Conservation (phyloP, 2,113 vertebrate genomes). For the Oceanodroma tethys region DNA sequence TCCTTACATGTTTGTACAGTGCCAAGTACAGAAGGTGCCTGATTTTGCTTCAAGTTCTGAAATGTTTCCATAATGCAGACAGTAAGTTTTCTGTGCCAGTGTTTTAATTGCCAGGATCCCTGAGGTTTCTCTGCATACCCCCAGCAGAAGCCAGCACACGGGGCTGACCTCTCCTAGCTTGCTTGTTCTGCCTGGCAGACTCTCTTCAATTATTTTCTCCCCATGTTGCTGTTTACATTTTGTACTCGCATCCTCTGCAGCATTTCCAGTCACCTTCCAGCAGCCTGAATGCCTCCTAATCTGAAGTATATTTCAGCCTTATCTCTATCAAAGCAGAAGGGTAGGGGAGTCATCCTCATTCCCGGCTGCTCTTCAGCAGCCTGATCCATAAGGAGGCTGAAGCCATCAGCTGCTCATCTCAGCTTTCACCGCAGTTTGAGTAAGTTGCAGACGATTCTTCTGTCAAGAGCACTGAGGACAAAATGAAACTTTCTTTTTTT, state of each 20-base stretch:
- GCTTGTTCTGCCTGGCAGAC: background rate
- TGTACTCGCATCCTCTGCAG: background rate
- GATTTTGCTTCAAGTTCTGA: background rate
- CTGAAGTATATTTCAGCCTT: constrained; percentile 18
- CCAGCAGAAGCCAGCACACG: background rate
- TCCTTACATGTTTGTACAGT: background rate
- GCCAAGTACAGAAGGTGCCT: constrained; percentile 19
- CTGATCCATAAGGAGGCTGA: background rate
- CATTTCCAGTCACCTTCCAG: background rate
- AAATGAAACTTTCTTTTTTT: background rate
- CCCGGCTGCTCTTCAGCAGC: background rate
- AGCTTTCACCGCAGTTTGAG: background rate
- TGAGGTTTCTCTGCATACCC: background rate
- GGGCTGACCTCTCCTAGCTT: background rate
- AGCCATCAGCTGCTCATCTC: background rate
- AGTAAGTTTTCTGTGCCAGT: background rate
- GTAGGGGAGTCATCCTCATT: background rate
- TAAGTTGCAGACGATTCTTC: background rate
- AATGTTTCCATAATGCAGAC: background rate
- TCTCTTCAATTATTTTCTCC: constrained; percentile 35
- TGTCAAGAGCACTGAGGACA: constrained; percentile 45
- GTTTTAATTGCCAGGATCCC: background rate
- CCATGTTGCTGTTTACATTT: constrained; percentile 2
- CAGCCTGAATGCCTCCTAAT: background rate
- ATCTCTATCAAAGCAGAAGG: constrained; percentile 56